phyloP scores from a whole-genome alignment of 2,888 invertebrate genomes.

The Platerodrilus igneus region DNA sequence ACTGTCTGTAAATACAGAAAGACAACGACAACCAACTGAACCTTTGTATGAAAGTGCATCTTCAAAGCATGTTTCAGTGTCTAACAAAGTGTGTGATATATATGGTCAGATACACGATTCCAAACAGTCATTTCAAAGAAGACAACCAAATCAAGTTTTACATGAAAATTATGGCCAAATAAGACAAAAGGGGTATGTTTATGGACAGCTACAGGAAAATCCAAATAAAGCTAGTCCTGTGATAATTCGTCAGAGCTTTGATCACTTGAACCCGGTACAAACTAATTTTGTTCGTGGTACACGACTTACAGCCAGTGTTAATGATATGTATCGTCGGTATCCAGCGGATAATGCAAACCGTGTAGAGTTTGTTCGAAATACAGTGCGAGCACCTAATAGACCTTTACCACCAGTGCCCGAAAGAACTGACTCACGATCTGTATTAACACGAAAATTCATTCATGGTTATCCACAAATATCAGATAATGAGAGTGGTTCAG shows the following conservation, averaged over 20 bases:
- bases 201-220: constrained; percentile 41
- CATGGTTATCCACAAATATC: constrained; percentile 43
- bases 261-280: constrained; percentile 24
- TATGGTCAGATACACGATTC: constrained; percentile 47
- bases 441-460: constrained; percentile 18
- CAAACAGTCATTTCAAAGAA: constrained; percentile 22
- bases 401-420: constrained; percentile 48
- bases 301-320: constrained; percentile 45
- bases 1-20: background rate
- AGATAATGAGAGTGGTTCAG: constrained; percentile 68
- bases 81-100: constrained; percentile 46
- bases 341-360: constrained; percentile 13
- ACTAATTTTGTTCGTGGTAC: constrained; percentile 42
- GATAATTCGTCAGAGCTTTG: constrained; percentile 31
- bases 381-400: constrained; percentile 35
- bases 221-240: constrained; percentile 26
- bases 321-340: constrained; percentile 42
- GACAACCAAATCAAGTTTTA: constrained; percentile 14
- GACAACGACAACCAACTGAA: constrained; percentile 5
- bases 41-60: constrained; percentile 21
- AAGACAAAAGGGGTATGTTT: constrained; percentile 40
- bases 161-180: constrained; percentile 25
- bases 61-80: constrained; percentile 37
- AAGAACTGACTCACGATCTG: constrained; percentile 26
- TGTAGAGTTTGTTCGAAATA: background rate